A percentile compares a stretch with the other conserved stretches of the same genome.
These are phyloP conservation scores for Melipona quadrifasciata DNA, from an alignment of 1,140 invertebrate species.

Conservation along the genomic window DNA sequence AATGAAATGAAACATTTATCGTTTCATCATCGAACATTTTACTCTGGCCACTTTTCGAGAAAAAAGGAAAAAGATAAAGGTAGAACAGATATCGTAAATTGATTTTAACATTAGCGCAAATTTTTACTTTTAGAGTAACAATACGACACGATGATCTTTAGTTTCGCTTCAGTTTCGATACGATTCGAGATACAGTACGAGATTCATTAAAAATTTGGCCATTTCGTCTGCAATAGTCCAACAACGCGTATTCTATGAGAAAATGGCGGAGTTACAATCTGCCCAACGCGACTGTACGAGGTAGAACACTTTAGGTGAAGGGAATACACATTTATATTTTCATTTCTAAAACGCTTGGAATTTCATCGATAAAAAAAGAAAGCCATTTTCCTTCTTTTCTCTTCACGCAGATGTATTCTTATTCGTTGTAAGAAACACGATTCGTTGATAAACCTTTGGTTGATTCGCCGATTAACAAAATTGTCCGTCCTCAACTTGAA, in stretches of 20 bases:
- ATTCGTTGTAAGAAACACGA: neutral
- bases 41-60: no score
- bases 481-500: neutral
- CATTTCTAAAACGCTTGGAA: neutral
- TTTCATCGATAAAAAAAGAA: neutral
- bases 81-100: no score
- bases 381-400: neutral
- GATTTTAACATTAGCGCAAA: no score
- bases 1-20: no score
- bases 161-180: no score
- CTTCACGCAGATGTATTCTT: no score
- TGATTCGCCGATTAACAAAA: neutral
- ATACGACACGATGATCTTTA: no score
- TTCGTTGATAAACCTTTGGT: no score
- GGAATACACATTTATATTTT: neutral
- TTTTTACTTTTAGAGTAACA: no score
- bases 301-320: slow-evolving; percentile 16
- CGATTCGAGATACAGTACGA: neutral
- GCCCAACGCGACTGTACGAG: slow-evolving; percentile 11
- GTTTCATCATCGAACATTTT: no score
- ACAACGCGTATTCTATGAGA: neutral
- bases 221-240: neutral
- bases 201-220: neutral
- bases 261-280: neutral
- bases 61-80: no score